Percentiles rank a stretch among this genome's conserved stretches.
These are phyloP conservation scores for Ptilodon capucinus DNA, from an alignment of 2,888 invertebrate species.

Conservation along the genomic window DNA sequence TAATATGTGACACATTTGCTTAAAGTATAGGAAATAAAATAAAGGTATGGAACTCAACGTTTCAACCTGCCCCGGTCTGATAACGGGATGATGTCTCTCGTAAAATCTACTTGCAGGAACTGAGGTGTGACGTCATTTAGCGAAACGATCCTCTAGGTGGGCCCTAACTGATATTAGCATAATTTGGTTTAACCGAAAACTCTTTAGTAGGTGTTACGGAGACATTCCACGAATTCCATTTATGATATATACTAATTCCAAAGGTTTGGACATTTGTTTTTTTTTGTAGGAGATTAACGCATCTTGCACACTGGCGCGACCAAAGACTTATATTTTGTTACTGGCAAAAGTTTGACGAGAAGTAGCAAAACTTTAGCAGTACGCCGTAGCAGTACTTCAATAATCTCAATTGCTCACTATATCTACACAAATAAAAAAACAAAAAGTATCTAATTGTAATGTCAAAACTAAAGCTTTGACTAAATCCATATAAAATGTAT, in stretches of 20 bases:
- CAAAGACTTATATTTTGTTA: no score
- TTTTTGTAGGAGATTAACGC: no score
- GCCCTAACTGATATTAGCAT: background rate
- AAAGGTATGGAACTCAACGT: background rate
- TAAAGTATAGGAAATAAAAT: background rate
- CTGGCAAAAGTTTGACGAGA: no score
- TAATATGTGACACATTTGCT: background rate
- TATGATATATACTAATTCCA: background rate
- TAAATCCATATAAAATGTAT: no score
- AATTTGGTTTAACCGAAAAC: slow-evolving; percentile 9
- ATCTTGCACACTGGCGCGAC: no score
- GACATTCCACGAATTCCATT: background rate
- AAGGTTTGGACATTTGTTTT: no score
- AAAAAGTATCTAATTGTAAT: no score
- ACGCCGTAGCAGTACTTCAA: no score
- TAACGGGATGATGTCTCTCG: slow-evolving; percentile 22
- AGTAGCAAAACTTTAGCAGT: no score
- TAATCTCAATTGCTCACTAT: no score
- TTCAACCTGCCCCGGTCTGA: slow-evolving; percentile 19
- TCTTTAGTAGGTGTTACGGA: background rate
- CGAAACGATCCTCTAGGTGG: slow-evolving; percentile 14
- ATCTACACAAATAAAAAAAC: no score
- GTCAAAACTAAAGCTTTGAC: no score
- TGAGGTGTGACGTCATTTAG: slow-evolving; percentile 20
- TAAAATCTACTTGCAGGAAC: slow-evolving; percentile 20